Conservation (phyloP, 2,888 invertebrate genomes). For the Aethes cnicana region DNA sequence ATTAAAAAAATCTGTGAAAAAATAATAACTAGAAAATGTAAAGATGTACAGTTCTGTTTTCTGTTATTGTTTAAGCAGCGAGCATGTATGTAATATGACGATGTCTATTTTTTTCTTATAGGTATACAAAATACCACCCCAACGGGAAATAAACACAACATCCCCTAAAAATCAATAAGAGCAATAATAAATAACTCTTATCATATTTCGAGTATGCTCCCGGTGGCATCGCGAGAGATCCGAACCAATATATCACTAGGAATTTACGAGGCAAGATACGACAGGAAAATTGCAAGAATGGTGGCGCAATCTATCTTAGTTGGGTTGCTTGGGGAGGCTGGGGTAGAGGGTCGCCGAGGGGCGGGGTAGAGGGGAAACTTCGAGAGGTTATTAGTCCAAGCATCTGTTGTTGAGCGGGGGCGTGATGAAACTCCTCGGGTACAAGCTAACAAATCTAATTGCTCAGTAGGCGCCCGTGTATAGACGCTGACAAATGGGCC, state of each 20-base stretch:
- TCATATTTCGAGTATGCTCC: slow-evolving; percentile 83
- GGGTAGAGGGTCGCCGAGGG: slow-evolving; percentile 67
- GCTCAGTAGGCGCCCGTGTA: slow-evolving; percentile 79
- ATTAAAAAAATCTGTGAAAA: too few relatives aligned
- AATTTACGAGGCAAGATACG: slow-evolving; percentile 95
- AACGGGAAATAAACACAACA: slow-evolving; percentile 51
- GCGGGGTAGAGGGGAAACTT: slow-evolving; percentile 76
- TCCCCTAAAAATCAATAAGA: slow-evolving; percentile 81
- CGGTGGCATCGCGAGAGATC: slow-evolving; percentile 82
- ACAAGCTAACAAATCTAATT: slow-evolving; percentile 83
- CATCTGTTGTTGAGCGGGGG: slow-evolving; percentile 83
- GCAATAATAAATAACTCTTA: slow-evolving; percentile 83
- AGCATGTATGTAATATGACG: too few relatives aligned
- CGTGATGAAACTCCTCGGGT: slow-evolving; percentile 80
- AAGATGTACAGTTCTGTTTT: too few relatives aligned
- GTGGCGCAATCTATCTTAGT: slow-evolving; percentile 94
- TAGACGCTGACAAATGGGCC: slow-evolving; percentile 73
- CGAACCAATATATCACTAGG: slow-evolving; percentile 89
- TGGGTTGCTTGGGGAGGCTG: slow-evolving; percentile 82
- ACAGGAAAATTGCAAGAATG: slow-evolving; percentile 97
- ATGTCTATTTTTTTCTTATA: slow-evolving; percentile 9
- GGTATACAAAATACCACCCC: slow-evolving; percentile 49
- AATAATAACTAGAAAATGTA: too few relatives aligned
- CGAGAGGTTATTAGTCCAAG: slow-evolving; percentile 84
- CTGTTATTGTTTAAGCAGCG: too few relatives aligned